phyloP scores from a whole-genome alignment of 2,888 invertebrate species.

The Zootermopsis nevadensis region DNA sequence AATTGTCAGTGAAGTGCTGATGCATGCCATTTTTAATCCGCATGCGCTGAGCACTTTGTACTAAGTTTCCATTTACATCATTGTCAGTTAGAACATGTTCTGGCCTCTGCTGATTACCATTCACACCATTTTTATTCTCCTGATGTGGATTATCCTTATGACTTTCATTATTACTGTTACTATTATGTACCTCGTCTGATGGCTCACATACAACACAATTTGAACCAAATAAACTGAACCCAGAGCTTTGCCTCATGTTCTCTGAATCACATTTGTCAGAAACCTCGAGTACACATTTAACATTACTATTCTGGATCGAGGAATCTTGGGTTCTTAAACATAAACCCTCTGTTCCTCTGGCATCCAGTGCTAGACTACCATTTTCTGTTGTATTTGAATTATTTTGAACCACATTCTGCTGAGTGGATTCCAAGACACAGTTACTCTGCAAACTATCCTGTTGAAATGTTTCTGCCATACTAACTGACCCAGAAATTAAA shows the following conservation, averaged over 20 bases:
- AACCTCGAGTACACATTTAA: neutral
- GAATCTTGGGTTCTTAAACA: no score
- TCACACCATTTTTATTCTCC: neutral
- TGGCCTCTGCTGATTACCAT: neutral
- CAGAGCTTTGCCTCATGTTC: neutral
- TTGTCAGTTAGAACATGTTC: neutral
- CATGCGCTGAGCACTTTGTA: neutral
- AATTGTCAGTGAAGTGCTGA: neutral
- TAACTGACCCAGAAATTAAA: no score
- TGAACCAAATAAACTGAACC: neutral
- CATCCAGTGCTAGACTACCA: no score
- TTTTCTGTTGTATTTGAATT: no score
- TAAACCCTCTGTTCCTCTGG: no score
- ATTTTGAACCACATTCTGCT: no score
- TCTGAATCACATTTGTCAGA: neutral
- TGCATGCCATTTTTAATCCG: neutral
- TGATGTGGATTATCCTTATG: neutral
- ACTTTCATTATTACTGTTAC: neutral
- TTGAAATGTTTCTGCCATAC: no score
- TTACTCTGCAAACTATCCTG: no score
- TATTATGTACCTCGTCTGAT: neutral
- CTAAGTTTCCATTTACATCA: neutral
- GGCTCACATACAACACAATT: neutral
- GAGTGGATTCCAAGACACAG: no score
- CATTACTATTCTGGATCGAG: no score